phyloP scores from a whole-genome alignment of 2,113 vertebrate species.

The Bettongia penicillata region DNA sequence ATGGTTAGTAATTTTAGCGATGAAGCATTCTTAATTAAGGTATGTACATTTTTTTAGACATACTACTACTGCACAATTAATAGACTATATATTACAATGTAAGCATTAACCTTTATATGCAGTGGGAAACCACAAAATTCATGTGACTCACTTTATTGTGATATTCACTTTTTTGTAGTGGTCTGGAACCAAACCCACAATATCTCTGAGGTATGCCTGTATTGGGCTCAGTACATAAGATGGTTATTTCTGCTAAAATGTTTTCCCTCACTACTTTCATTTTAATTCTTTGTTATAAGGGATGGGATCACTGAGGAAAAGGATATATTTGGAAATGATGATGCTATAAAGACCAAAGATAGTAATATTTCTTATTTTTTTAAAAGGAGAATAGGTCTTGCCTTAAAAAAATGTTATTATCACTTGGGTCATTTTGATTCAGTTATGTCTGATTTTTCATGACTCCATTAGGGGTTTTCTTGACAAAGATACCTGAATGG shows the following conservation, averaged over 20 bases:
- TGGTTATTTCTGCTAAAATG: not conserved
- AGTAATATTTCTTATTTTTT: not conserved
- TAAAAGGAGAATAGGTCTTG: not conserved
- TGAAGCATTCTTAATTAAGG: not conserved
- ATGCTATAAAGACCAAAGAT: not conserved
- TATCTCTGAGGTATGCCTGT: not conserved
- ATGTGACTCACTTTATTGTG: not conserved
- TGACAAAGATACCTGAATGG: not conserved
- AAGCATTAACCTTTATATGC: not conserved
- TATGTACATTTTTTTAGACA: not conserved
- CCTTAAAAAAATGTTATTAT: not conserved
- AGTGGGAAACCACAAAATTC: not conserved
- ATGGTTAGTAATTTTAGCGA: not conserved
- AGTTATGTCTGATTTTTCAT: not conserved
- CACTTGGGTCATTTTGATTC: not conserved
- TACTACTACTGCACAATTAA: not conserved
- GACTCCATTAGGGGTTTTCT: not conserved
- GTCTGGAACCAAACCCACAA: no score
- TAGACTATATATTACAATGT: not conserved
- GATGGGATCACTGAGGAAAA: not conserved
- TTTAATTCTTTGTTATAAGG: not conserved
- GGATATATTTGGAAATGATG: not conserved
- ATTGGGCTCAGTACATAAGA: not conserved
- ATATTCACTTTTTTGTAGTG: no score
- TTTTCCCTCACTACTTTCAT: not conserved